Evolutionary conservation across 2,888 invertebrate genomes (phyloP), one percentile per base, ranked within the genome.

Genomic region (Yponomeuta sedellus): DNA sequence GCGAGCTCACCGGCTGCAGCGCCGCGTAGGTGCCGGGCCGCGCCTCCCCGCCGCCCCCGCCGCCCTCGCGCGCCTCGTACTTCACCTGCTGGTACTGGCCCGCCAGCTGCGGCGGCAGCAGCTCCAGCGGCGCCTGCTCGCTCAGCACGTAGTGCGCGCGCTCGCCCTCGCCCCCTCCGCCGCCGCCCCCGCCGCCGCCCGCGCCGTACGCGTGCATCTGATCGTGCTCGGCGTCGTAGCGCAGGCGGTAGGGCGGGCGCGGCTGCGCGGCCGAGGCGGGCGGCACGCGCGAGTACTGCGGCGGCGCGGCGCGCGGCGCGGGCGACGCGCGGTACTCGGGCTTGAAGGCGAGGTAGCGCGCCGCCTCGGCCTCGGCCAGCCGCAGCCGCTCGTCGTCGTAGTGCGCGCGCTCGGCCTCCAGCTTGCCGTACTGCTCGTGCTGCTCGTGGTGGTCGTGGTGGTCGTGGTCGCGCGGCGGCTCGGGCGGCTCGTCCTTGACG

Each of bases 1-100:
- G 83, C 10, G 93, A 88, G 5, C 93, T 91, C 2, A 94, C 94
- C 1, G 94, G 93, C 76, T 94, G 94, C 69, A 94, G 80, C 71
- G 93, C 93, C 0, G 94, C 93, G 73, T 94, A 94, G 8, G 34
- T 34, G 34, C 34, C 34, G 34, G 34, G 34, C 25, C 87, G 81
- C 22, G 80, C 77, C 69, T 91, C 79, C 34, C 34, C 34, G 8
- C 34, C 34, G 34, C 34, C 34, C 0, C 34, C 34, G 10, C 34
- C 34, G 34, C 34, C 34, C 44, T 75, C 77, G 68, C 92, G 83
- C 71, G 88, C 72, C 80, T 93, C 83, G 77, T 92, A 92, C 73
- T 88, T 92, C 64, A 87, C 83, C 68, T 78, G 89, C 71, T 87
- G 88, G 69, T 88, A 92, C 68, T 91, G 81, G 64, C 83, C 85